These are phyloP conservation scores for Perca schrenkii DNA, from an alignment of 2,113 vertebrate genomes.

Conservation along the genomic window DNA sequence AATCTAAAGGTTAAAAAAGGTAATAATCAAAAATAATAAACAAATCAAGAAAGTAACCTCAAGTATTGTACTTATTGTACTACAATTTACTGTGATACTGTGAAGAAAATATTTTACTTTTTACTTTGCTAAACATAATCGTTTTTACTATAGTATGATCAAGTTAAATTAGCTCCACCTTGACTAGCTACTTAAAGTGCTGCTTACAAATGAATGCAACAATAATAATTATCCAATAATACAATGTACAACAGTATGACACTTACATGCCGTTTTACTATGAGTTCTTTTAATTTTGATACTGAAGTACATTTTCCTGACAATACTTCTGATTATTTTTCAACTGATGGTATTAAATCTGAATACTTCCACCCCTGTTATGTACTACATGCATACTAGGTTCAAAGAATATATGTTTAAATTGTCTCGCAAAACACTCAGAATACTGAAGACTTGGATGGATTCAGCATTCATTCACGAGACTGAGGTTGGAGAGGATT, in stretches of 20 bases:
- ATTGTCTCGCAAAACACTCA: slow-evolving; percentile 11
- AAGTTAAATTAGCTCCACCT: background rate
- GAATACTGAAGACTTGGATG: slow-evolving; percentile 17
- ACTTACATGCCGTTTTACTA: background rate
- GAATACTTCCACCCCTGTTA: background rate
- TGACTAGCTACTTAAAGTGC: background rate
- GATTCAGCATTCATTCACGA: slow-evolving; percentile 27
- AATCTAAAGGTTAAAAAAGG: background rate
- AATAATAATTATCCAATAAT: background rate
- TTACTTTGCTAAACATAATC: too few species aligned
- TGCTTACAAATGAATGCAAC: background rate
- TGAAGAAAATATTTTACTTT: background rate
- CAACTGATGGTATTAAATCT: background rate
- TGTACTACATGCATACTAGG: background rate
- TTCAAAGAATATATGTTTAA: background rate
- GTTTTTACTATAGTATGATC: background rate
- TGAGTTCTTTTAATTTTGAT: background rate
- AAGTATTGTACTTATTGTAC: background rate
- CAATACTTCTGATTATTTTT: background rate
- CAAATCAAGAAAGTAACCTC: background rate
- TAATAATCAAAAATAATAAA: background rate
- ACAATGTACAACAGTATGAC: background rate
- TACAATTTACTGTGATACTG: background rate
- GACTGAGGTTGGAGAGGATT: slow-evolving; percentile 6
- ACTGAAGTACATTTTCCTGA: too few species aligned